Conservation (phyloP, 2,113 vertebrate genomes). For the Eptatretus burgeri region DNA sequence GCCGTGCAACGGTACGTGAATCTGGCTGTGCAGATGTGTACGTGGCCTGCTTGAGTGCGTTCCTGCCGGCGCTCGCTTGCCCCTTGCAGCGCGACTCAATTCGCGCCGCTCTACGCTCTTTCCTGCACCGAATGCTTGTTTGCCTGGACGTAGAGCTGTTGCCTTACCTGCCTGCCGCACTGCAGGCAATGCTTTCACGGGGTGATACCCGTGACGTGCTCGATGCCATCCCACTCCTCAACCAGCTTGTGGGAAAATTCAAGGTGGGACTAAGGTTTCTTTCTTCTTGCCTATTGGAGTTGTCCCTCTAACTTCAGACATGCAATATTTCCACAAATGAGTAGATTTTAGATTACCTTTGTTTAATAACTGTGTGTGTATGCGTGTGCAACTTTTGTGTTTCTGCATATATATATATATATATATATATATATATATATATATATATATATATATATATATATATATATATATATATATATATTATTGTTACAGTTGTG, state of each 20-base stretch:
- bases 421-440: too few relatives aligned
- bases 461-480: too few relatives aligned
- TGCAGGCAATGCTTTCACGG: conserved; percentile 89
- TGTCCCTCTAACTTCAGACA: too few relatives aligned
- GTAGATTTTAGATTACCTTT: too few relatives aligned
- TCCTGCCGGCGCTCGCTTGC: conserved; percentile 72
- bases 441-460: too few relatives aligned
- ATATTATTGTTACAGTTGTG: too few relatives aligned
- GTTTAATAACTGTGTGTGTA: too few relatives aligned
- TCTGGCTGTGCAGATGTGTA: conserved; percentile 88
- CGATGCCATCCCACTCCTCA: conserved; percentile 96
- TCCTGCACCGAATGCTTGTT: conserved; percentile 96
- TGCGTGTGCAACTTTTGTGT: too few relatives aligned
- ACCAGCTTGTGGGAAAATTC: conserved; percentile 92
- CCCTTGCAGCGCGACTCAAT: conserved; percentile 52
- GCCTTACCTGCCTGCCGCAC: conserved; percentile 68
- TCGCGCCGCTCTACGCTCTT: conserved; percentile 64
- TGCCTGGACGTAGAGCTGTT: conserved; percentile 91
- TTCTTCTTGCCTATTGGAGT: too few relatives aligned
- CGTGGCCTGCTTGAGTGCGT: conserved; percentile 59
- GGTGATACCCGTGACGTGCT: conserved; percentile 88
- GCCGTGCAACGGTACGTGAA: conserved; percentile 89
- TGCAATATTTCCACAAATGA: too few relatives aligned
- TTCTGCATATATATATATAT: too few relatives aligned
- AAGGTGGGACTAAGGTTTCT: conserved; percentile 44